Base-by-base conservation (phyloP, 2,797 vertebrate genomes). In the Eidolon dupreanum region DNA sequence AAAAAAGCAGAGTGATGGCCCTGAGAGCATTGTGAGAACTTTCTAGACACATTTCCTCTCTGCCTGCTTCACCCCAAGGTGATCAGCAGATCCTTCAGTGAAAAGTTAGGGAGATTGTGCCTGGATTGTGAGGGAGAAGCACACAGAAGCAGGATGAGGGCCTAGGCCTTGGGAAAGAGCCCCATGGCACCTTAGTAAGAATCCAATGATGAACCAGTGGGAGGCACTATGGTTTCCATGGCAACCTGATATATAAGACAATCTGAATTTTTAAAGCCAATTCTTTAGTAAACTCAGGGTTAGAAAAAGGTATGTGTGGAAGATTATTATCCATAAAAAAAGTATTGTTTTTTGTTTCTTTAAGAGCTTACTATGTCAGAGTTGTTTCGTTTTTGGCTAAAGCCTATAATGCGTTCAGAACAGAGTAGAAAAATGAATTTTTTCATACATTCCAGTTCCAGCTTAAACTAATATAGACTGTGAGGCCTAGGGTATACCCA, bases 221-320 rank as follows among this genome's bases (percentile, higher is more conserved):
- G 20, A 61, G 57, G 26, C 3, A 28, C 51, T 51, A 33, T 77
- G 43, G 77, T 94, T 94, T 78, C 94, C 90, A 53, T 43, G 31
- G 82, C 86, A 90, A 94, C 33, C 0, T 2, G 59, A 63, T 7
- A 63, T 7, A 13, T 6, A 55, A 82, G 53, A 9, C 3, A 5
- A 38, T 57, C 63, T 43, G 24, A 73, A 63, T 22, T 49, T 93
- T 81, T 49, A 51, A 49, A 43, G n/a, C 12, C 68, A 68, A 31
- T 85, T 87, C 33, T 93, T 63, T 43, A 61, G 79, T 38, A 81
- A 94, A 91, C 90, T 41, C 68, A 36, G 26, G 71, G 73, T 77
- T 75, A 90, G 90, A n/a, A 43, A 79, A 88, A 82, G 41, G 61
- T 86, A 63, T 87, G 28, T 28, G 26, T 31, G 63, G 38, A 63